Evolutionary conservation across 35 echinoderm and acorn worm species (phyloP).

Genomic region (Ophiothrix spiculata): DNA sequence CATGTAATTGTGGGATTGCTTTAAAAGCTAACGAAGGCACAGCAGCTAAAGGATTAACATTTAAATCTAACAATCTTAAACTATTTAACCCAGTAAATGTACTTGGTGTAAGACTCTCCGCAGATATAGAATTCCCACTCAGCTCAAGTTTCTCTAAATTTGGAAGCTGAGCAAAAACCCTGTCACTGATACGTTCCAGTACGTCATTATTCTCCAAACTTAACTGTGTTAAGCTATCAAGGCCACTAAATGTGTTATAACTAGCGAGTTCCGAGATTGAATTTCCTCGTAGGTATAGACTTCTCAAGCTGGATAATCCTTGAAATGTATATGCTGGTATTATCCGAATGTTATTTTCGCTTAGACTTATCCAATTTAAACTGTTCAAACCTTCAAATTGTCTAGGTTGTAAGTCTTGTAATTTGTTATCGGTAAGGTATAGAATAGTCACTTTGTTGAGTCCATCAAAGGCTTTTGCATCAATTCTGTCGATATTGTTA

Average conservation of each 20-base stretch:
- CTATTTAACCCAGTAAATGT: conserved; percentile 23
- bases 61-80: conserved; percentile 26
- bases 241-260: conserved; percentile 20
- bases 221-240: conserved; percentile 27
- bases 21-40: conserved; percentile 24
- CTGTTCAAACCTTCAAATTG: conserved; percentile 27
- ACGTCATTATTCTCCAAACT: conserved; percentile 40
- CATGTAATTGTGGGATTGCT: conserved; percentile 10
- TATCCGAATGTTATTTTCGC: conserved; percentile 22
- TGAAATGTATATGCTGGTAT: conserved; percentile 42
- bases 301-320: conserved; percentile 22
- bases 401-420: conserved; percentile 11
- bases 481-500: conserved; percentile 31
- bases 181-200: conserved; percentile 8
- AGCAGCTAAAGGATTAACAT: conserved; percentile 31
- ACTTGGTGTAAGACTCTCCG: neutral
- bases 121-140: conserved; percentile 18
- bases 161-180: conserved; percentile 20
- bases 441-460: conserved; percentile 24
- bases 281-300: conserved; percentile 36
- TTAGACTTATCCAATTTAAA: conserved; percentile 31
- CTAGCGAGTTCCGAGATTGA: conserved; percentile 2
- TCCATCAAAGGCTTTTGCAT: conserved; percentile 19
- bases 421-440: conserved; percentile 53
- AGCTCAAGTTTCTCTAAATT: conserved; percentile 29